These are phyloP conservation scores for Lophura nycthemera DNA, from an alignment of 2,113 vertebrate species.

Conservation along the genomic window DNA sequence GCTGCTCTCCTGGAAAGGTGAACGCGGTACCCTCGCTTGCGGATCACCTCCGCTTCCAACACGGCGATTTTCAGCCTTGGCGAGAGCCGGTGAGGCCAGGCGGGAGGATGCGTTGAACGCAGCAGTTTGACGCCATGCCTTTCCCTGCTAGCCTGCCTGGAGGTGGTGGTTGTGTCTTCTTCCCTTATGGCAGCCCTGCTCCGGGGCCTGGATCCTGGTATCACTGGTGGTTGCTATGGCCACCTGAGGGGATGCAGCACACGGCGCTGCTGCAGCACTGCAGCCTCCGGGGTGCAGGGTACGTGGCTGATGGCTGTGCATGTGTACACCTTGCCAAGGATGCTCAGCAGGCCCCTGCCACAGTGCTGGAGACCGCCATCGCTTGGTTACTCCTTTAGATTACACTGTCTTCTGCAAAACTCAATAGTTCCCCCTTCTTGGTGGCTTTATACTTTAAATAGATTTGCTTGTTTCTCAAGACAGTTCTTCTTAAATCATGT, in stretches of 20 bases:
- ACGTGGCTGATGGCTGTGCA: background rate
- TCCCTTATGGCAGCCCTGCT: background rate
- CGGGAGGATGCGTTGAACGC: background rate
- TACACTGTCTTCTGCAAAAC: slow-evolving; percentile 20
- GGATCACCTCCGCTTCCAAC: background rate
- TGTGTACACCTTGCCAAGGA: background rate
- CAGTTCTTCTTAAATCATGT: slow-evolving; percentile 30
- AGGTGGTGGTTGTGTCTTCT: background rate
- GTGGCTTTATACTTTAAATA: background rate
- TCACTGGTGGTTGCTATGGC: slow-evolving; percentile 48
- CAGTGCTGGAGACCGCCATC: background rate
- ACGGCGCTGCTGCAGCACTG: accelerated
- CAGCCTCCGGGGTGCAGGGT: accelerated
- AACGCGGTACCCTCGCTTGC: background rate
- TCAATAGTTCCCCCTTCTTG: background rate
- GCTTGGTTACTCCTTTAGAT: slow-evolving; percentile 18
- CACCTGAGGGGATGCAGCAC: slow-evolving; percentile 17
- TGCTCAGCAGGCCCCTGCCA: accelerated
- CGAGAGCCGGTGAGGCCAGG: accelerated
- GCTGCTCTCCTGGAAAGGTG: background rate
- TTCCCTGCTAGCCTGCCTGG: background rate
- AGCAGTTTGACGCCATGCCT: background rate
- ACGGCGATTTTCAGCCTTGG: background rate
- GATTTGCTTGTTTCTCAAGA: slow-evolving; percentile 6
- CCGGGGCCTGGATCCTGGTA: background rate